Evolutionary conservation across 2,888 invertebrate genomes (phyloP), one percentile per base, ranked within the genome.

Genomic region (Anaspis maculata): DNA sequence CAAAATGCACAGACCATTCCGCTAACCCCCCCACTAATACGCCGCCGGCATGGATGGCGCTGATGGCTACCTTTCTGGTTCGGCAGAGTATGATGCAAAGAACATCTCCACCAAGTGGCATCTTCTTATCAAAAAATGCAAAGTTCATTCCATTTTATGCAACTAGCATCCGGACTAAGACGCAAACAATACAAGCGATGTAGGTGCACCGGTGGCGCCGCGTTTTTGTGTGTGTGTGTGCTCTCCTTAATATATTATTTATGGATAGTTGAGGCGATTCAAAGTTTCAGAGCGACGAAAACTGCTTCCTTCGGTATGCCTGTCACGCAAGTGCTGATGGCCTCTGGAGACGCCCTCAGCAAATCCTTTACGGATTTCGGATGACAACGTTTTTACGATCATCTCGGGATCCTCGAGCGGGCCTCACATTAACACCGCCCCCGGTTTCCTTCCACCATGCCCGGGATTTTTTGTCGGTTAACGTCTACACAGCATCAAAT

Each of bases 371-470:
- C 56, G 56, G 56, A 57, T 57, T 58, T 58, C 49, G 52, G 56
- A 57, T 51, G 59, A 57, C 57, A 57, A 57, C 56, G 54, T 57
- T 57, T 59, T 59, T 59, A 59, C 52, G 55, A 57, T 56, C 57
- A 50, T 47, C 53, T 42, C 45, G 57, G 56, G 57, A 56, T 50
- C 44, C 47, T 41, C 37, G 41, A 42, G 46, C 41, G 42, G 45
- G 45, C 49, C 43, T 38, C 47, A 41, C 54, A 55, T 54, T 55
- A 54, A 52, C 55, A 45, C 52, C 42, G 48, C 44, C 44, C 46
- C 44, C 33, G 30, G 30, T 13, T 30, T 23, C 13, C 13, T 32
- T 31, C 28, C 27, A 31, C 16, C n/a, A n/a, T n/a, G n/a, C n/a
- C n/a, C 26, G 32, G 33, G 41, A 36, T 46, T 50, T 48, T 49